Conservation (phyloP, 2,113 vertebrate genomes). For the Orthonyx spaldingii region DNA sequence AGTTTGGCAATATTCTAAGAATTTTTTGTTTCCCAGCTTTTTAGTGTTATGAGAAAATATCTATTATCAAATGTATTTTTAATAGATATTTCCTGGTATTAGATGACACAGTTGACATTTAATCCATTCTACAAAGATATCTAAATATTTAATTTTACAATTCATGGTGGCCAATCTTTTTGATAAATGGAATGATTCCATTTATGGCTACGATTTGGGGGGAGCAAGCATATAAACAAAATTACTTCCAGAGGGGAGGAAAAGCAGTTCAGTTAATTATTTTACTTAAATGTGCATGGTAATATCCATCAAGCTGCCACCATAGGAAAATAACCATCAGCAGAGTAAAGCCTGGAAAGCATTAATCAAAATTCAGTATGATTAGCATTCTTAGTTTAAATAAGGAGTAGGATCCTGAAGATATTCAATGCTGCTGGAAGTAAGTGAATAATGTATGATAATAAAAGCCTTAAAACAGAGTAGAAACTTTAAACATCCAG, state of each 20-base stretch:
- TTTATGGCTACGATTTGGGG: background rate
- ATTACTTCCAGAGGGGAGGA: constrained; percentile 7
- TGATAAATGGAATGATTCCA: background rate
- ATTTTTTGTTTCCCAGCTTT: background rate
- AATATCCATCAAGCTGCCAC: constrained; percentile 41
- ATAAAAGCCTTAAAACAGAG: constrained; percentile 37
- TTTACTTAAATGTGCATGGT: constrained; percentile 17
- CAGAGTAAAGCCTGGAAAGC: constrained; percentile 38
- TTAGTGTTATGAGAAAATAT: background rate
- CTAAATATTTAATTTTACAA: constrained; percentile 44
- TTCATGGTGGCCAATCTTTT: background rate
- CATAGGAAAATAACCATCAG: background rate
- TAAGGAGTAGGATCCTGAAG: constrained; percentile 28
- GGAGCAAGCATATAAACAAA: constrained; percentile 13
- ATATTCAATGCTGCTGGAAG: constrained; percentile 57
- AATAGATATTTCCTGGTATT: constrained; percentile 26
- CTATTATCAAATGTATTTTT: constrained; percentile 28
- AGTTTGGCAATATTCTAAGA: constrained; percentile 22
- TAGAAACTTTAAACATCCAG: constrained; percentile 38
- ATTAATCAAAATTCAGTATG: constrained; percentile 39
- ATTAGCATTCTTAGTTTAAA: constrained; percentile 56
- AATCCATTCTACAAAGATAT: background rate
- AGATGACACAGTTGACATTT: background rate
- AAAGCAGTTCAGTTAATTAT: background rate
- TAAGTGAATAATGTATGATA: constrained; percentile 57